Percentiles rank a stretch among this genome's conserved stretches.
These are phyloP conservation scores for Calameuta idolon DNA, from an alignment of 2,888 invertebrate species.

Conservation along the genomic window DNA sequence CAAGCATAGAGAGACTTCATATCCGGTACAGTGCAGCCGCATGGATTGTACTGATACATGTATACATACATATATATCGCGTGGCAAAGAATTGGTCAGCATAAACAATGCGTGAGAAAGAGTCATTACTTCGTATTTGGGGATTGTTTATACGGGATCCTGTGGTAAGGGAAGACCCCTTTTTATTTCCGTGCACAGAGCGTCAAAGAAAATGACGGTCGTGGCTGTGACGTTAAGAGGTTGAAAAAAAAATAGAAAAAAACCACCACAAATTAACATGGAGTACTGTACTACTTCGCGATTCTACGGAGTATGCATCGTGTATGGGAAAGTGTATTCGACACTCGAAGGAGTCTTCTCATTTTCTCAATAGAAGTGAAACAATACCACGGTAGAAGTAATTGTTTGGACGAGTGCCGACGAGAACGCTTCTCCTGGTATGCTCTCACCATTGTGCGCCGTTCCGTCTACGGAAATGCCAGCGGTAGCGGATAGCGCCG, in stretches of 20 bases:
- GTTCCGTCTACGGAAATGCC: not conserved
- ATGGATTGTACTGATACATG: not conserved
- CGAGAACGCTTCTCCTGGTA: constrained; percentile 1
- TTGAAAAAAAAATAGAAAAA: not conserved
- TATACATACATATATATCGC: not conserved
- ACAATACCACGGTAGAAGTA: not conserved
- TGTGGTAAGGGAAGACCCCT: not conserved
- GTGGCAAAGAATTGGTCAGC: not conserved
- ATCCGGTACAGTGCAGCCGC: not conserved
- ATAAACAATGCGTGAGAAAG: not conserved
- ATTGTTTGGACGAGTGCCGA: constrained; percentile 9
- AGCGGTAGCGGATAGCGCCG: not conserved
- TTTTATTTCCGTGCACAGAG: not conserved
- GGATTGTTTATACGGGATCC: not conserved
- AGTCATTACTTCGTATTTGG: not conserved
- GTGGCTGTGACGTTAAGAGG: not conserved
- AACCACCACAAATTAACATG: not conserved
- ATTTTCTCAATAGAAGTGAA: not conserved
- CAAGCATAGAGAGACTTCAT: not conserved
- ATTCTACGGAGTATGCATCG: not conserved
- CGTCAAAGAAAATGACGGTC: not conserved
- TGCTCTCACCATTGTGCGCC: not conserved
- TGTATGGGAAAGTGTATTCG: not conserved
- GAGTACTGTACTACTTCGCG: not conserved
- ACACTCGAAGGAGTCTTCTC: not conserved